Conservation (phyloP, 2,888 invertebrate species). For the Thelaira solivaga region DNA sequence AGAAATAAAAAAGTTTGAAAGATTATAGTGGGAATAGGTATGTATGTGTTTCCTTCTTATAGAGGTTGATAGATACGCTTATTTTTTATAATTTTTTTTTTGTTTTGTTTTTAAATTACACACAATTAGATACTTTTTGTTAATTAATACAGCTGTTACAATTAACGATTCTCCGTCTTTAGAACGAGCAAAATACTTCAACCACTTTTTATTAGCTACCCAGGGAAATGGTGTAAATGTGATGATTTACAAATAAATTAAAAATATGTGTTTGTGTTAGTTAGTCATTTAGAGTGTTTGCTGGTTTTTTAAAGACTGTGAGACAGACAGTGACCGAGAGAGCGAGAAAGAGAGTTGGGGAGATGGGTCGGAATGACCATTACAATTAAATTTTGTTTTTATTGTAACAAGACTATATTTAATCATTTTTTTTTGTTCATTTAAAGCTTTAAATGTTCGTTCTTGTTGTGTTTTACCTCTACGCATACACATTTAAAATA, state of each 20-base stretch:
- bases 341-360: background rate
- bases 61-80: too few species aligned
- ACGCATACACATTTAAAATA: conserved; percentile 15
- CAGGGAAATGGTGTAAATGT: conserved; percentile 8
- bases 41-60: too few species aligned
- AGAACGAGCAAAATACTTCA: too few species aligned
- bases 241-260: conserved; percentile 21
- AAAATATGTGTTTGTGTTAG: too few species aligned
- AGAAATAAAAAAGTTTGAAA: too few species aligned
- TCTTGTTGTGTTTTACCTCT: conserved; percentile 18
- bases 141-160: background rate
- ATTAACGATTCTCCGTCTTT: too few species aligned
- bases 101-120: too few species aligned
- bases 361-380: conserved; percentile 17
- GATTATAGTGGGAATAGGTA: too few species aligned
- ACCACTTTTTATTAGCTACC: background rate
- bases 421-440: background rate
- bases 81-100: too few species aligned
- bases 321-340: background rate
- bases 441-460: conserved; percentile 2
- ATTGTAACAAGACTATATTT: background rate
- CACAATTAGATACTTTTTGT: too few species aligned
- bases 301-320: too few species aligned
- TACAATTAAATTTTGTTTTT: conserved; percentile 34
- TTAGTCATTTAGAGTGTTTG: too few species aligned